Evolutionary conservation across 2,113 vertebrate species (phyloP).

Genomic region (Misgurnus anguillicaudatus): DNA sequence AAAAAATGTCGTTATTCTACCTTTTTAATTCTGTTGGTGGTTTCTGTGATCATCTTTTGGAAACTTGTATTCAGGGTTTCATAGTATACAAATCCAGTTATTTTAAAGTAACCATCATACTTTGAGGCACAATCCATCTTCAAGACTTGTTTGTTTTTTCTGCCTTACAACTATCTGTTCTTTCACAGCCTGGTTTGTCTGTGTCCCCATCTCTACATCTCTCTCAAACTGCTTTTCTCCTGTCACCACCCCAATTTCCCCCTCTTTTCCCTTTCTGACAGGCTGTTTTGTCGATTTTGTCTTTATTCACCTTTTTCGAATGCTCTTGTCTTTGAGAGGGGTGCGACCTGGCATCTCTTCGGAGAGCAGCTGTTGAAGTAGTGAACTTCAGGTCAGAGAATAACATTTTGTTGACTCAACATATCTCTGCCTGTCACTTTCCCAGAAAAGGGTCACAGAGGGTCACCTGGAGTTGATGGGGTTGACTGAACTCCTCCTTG

Average conservation of each 20-base stretch:
- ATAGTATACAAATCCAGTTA: no score
- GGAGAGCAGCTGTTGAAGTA: background rate
- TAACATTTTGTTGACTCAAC: background rate
- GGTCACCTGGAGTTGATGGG: background rate
- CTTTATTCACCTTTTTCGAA: background rate
- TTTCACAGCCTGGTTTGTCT: no score
- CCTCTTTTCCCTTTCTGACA: background rate
- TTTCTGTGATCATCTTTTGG: no score
- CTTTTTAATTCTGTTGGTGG: no score
- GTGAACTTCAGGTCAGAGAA: background rate
- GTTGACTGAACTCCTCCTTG: background rate
- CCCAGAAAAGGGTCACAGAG: background rate
- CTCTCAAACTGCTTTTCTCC: background rate
- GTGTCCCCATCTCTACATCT: background rate
- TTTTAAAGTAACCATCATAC: no score
- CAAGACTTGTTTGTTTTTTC: no score
- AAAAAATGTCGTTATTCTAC: no score
- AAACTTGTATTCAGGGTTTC: no score
- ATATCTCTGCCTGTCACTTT: slow-evolving; percentile 25
- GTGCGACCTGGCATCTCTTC: background rate
- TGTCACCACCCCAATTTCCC: background rate
- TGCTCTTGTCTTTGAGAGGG: background rate
- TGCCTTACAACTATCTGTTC: no score
- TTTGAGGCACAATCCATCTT: no score
- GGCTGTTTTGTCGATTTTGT: background rate